Evolutionary conservation across 2,888 invertebrate genomes (phyloP).

Genomic region (Cephus pulcher): DNA sequence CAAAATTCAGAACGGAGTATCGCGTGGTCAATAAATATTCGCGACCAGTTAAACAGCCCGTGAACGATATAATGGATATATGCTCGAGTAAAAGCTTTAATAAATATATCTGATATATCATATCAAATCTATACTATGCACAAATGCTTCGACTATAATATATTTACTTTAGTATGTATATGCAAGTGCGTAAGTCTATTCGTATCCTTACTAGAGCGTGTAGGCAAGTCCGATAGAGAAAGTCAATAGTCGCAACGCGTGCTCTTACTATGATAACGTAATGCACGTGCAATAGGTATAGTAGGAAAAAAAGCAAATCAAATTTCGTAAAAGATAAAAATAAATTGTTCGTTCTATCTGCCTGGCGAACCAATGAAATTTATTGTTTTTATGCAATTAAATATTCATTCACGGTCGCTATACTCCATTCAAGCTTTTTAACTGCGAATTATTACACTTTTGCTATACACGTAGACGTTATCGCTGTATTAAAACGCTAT

Average conservation of each 20-base stretch:
- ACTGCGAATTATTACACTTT: too few relatives aligned
- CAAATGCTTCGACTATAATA: not conserved
- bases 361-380: too few relatives aligned
- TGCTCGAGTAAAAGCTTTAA: not conserved
- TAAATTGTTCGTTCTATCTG: too few relatives aligned
- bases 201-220: not conserved
- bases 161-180: not conserved
- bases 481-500: not conserved
- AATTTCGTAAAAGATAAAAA: not conserved
- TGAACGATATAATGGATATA: not conserved
- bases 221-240: not conserved
- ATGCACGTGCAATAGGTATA: not conserved
- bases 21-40: not conserved
- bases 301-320: not conserved
- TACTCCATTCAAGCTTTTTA: too few relatives aligned
- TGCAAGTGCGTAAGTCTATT: not conserved
- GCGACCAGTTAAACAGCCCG: not conserved
- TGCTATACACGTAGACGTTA: not conserved
- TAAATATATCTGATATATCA: not conserved
- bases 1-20: not conserved
- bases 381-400: too few relatives aligned
- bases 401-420: too few relatives aligned
- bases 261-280: not conserved
- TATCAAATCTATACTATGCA: not conserved
- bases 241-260: not conserved